phyloP scores from a whole-genome alignment of 2,113 vertebrate genomes.

The Xiphias gladius region DNA sequence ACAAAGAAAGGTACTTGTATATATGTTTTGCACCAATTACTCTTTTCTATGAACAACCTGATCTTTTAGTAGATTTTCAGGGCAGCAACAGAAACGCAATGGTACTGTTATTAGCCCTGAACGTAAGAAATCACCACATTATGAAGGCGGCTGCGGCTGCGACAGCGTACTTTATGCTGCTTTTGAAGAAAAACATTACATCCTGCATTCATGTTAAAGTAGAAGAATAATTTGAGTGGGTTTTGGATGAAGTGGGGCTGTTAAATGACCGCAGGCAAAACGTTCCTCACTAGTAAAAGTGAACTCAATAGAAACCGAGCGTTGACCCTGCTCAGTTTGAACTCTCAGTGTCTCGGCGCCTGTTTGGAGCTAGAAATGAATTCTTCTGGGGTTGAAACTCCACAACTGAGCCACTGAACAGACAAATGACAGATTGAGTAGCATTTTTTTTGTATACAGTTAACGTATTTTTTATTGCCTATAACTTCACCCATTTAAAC shows the following conservation, averaged over 20 bases:
- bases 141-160: too few relatives aligned
- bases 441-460: background rate
- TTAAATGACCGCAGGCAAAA: background rate
- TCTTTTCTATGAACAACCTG: too few relatives aligned
- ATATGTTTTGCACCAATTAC: too few relatives aligned
- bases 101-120: too few relatives aligned
- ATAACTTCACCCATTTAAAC: background rate
- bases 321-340: background rate
- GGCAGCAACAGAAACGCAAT: too few relatives aligned
- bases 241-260: background rate
- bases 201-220: background rate
- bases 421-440: background rate
- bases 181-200: too few relatives aligned
- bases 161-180: too few relatives aligned
- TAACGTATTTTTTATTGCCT: conserved; percentile 2
- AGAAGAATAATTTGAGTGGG: background rate
- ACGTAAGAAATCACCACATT: too few relatives aligned
- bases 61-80: too few relatives aligned
- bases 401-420: background rate
- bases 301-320: background rate
- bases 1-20: too few relatives aligned
- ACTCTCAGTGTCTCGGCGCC: background rate
- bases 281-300: background rate
- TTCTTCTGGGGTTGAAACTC: background rate
- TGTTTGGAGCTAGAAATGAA: background rate